Conservation (phyloP, 2,113 vertebrate genomes). For the Mohoua ochrocephala region DNA sequence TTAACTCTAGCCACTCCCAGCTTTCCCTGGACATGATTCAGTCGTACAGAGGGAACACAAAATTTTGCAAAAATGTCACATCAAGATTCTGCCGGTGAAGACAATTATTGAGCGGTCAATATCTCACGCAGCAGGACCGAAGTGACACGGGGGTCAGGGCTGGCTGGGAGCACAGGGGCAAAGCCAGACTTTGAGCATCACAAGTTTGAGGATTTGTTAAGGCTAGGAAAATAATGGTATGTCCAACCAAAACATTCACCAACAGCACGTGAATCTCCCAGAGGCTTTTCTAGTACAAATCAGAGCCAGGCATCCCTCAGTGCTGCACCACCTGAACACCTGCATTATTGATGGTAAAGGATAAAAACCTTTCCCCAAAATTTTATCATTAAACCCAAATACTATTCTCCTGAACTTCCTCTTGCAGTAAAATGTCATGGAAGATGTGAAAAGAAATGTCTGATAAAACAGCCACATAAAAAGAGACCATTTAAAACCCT, state of each 20-base stretch:
- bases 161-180: background rate
- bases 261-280: fast-evolving
- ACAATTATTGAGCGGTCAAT: background rate
- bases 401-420: background rate
- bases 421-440: background rate
- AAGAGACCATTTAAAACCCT: background rate
- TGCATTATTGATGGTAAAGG: background rate
- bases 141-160: fast-evolving
- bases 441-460: background rate
- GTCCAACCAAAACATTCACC: background rate
- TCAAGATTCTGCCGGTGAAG: background rate
- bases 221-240: background rate
- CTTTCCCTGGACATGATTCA: background rate
- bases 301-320: background rate
- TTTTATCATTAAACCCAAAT: background rate
- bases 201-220: background rate
- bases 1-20: background rate
- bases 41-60: background rate
- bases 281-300: background rate
- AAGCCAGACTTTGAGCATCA: background rate
- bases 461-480: background rate
- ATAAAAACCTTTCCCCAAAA: background rate
- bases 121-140: background rate
- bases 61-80: background rate
- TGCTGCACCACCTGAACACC: background rate